These are phyloP conservation scores for Shargacucullia verbasci DNA, from an alignment of 2,888 invertebrate species.

Conservation along the genomic window DNA sequence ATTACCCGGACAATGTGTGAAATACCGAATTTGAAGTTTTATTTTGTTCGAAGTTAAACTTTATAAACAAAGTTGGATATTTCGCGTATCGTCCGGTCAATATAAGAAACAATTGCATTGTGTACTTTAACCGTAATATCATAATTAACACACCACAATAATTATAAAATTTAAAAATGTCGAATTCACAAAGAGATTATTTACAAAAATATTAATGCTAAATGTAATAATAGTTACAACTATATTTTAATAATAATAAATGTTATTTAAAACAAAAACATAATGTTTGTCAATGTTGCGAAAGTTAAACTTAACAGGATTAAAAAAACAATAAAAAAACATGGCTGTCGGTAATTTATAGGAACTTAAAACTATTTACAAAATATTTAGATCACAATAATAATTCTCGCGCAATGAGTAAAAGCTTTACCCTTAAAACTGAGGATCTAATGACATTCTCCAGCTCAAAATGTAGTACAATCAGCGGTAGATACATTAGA, in stretches of 20 bases:
- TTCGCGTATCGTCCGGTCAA: conserved; percentile 21
- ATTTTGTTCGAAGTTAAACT: not conserved
- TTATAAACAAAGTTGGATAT: not conserved
- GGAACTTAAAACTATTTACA: conserved; percentile 63
- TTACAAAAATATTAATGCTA: conserved; percentile 55
- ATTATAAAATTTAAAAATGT: conserved; percentile 42
- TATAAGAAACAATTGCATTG: conserved; percentile 14
- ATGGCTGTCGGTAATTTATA: conserved; percentile 59
- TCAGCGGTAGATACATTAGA: too few relatives aligned
- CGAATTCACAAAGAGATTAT: conserved; percentile 41
- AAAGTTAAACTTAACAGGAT: conserved; percentile 61
- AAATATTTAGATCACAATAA: conserved; percentile 29
- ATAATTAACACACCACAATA: conserved; percentile 42
- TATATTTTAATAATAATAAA: conserved; percentile 35
- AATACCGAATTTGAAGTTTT: not conserved
- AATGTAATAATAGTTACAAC: conserved; percentile 40
- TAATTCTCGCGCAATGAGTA: conserved; percentile 3
- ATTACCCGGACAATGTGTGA: conserved; percentile 17
- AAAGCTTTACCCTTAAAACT: not conserved
- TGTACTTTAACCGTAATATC: conserved; percentile 27
- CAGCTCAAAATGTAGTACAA: too few relatives aligned
- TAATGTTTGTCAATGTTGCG: conserved; percentile 36
- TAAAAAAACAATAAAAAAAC: conserved; percentile 51
- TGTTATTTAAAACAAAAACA: conserved; percentile 48
- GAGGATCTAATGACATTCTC: too few relatives aligned